Evolutionary conservation across 2,888 invertebrate genomes (phyloP).

Genomic region (Diplazon laetatorius): DNA sequence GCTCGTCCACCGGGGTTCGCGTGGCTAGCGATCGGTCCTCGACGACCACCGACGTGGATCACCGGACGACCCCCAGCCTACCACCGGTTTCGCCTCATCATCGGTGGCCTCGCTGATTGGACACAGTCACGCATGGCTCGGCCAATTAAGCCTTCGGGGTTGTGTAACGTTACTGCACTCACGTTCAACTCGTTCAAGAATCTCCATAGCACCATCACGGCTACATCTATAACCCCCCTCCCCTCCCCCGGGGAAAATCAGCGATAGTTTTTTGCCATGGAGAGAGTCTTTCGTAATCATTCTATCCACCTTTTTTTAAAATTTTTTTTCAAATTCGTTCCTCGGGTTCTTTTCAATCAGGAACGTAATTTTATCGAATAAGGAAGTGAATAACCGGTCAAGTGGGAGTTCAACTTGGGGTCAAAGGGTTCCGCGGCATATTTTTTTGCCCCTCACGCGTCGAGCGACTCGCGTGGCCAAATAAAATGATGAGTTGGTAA

Average conservation of each 20-base stretch:
- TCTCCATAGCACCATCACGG: slow-evolving; percentile 10
- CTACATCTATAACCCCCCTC: not conserved
- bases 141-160: slow-evolving; percentile 67
- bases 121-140: slow-evolving; percentile 66
- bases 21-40: slow-evolving; percentile 32
- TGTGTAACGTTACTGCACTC: slow-evolving; percentile 37
- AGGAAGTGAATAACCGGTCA: no score
- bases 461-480: no score
- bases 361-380: no score
- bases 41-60: slow-evolving; percentile 31
- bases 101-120: slow-evolving; percentile 68
- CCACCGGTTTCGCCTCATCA: slow-evolving; percentile 57
- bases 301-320: not conserved
- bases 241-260: slow-evolving; percentile 1
- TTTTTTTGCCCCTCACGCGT: no score
- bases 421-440: no score
- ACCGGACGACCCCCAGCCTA: slow-evolving; percentile 27
- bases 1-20: slow-evolving; percentile 30
- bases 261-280: not conserved
- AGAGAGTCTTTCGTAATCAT: not conserved
- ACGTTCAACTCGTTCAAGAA: slow-evolving; percentile 22
- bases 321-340: no score
- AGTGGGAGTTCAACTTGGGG: no score
- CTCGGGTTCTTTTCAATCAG: no score
- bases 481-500: no score